Conservation (phyloP, 2,888 invertebrate species). For the Conus canariensis region DNA sequence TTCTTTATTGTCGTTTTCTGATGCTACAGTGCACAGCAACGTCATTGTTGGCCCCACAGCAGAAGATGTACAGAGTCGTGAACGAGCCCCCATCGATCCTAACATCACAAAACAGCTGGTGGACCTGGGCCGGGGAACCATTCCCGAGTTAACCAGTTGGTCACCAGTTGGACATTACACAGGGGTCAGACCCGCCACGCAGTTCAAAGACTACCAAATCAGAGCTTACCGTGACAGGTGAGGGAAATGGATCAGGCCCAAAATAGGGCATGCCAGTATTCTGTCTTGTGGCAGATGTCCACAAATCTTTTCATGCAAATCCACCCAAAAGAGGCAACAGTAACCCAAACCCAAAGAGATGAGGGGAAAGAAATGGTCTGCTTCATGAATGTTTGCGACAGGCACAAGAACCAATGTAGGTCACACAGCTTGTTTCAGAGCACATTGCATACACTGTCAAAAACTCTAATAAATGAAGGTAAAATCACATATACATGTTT, state of each 20-base stretch:
- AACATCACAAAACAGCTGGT: conserved; percentile 53
- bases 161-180: conserved; percentile 62
- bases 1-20: neutral
- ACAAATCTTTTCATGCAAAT: neutral
- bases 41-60: conserved; percentile 72
- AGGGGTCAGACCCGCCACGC: conserved; percentile 71
- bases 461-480: no score
- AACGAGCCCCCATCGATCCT: conserved; percentile 53
- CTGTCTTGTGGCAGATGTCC: no score
- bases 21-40: conserved; percentile 67
- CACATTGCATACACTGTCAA: no score
- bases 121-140: conserved; percentile 47
- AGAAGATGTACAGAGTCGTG: conserved; percentile 60
- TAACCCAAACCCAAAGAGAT: neutral
- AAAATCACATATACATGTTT: no score
- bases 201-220: conserved; percentile 69
- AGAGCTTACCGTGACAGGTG: conserved; percentile 58
- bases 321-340: neutral
- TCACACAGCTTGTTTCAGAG: no score
- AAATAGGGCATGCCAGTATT: neutral
- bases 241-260: neutral
- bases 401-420: no score
- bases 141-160: conserved; percentile 56
- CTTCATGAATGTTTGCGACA: no score
- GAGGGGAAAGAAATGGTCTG: neutral